Base-by-base conservation (phyloP, 2,797 vertebrate genomes). In the Nyctibius grandis region DNA sequence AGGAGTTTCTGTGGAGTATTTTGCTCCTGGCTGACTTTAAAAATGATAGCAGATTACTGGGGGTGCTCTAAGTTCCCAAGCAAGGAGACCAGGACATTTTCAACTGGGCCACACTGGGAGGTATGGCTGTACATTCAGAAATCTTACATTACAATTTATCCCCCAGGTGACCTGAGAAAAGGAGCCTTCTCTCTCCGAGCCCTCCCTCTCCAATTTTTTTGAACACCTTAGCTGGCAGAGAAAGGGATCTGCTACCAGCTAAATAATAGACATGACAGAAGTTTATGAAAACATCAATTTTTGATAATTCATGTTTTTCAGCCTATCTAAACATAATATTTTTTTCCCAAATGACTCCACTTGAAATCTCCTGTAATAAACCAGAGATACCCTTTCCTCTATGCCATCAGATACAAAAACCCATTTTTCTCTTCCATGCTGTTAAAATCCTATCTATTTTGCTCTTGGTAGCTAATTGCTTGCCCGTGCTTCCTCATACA, bases 401-500 rank as follows among this genome's bases (percentile, higher is more conserved):
- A 9, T 12, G 29, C 22, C 19, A 47, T 34, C 75, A 74, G 51
- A 47, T 48, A 45, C 0, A 0, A 83, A 70, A 28, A 0, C 19
- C 40, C 4, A 12, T 40, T 85, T 94, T 91, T 45, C 28, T 36
- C 34, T 85, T 51, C 38, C 16, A 4, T 17, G 44, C 47, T 65
- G 8, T 64, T 74, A 76, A 59, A 92, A 78, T 26, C 1, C 26
- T 6, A 18, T 23, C 42, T 42, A 9, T 70, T 94, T 89, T 53
- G 23, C 26, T 76, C 20, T 91, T 2, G 0, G 20, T 48, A 50
- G 28, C 23, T 56, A 21, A 34, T 31, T 60, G 42, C 40, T 70
- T 65, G 26, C 31, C 34, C 0, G 0, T 31, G 29, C 19, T 67
- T 69, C 6, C 4, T 86, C 0, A 0, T 23, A 68, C 19, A 75